These are phyloP conservation scores for Diloba caeruleocephala DNA, from an alignment of 2,888 invertebrate genomes.

Conservation along the genomic window DNA sequence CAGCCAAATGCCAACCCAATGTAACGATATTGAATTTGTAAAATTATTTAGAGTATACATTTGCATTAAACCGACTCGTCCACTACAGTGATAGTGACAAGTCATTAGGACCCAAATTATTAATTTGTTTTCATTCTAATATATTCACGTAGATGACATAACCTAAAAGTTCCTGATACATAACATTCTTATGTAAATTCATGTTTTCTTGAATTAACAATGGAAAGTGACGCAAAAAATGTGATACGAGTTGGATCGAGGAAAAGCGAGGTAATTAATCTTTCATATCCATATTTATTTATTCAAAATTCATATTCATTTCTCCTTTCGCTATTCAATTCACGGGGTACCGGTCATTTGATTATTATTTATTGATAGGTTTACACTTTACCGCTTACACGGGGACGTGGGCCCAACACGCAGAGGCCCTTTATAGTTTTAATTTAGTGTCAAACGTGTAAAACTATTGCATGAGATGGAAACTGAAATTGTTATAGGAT, in stretches of 20 bases:
- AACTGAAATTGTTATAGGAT: too few relatives aligned
- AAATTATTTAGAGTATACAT: conserved; percentile 41
- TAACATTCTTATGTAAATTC: conserved; percentile 58
- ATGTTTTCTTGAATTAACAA: conserved; percentile 58
- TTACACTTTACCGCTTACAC: too few relatives aligned
- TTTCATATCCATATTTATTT: background rate
- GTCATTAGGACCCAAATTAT: conserved; percentile 45
- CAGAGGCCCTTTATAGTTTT: too few relatives aligned
- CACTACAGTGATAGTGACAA: conserved; percentile 88
- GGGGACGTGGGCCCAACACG: too few relatives aligned
- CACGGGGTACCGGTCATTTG: too few relatives aligned
- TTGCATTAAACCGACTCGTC: conserved; percentile 63
- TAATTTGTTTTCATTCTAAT: conserved; percentile 20
- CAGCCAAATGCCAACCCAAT: conserved; percentile 4
- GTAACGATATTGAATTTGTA: conserved; percentile 34
- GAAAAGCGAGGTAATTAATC: conserved; percentile 93
- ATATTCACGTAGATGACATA: conserved; percentile 45
- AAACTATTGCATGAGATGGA: too few relatives aligned
- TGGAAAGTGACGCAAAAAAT: conserved; percentile 81
- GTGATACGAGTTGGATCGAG: conserved; percentile 94
- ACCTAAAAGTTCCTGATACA: conserved; percentile 51
- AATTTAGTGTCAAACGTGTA: too few relatives aligned
- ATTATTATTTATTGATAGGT: too few relatives aligned
- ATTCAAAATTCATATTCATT: too few relatives aligned
- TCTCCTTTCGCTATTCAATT: too few relatives aligned